Conservation (phyloP, 2,888 invertebrate genomes). For the Napeogenes inachia region DNA sequence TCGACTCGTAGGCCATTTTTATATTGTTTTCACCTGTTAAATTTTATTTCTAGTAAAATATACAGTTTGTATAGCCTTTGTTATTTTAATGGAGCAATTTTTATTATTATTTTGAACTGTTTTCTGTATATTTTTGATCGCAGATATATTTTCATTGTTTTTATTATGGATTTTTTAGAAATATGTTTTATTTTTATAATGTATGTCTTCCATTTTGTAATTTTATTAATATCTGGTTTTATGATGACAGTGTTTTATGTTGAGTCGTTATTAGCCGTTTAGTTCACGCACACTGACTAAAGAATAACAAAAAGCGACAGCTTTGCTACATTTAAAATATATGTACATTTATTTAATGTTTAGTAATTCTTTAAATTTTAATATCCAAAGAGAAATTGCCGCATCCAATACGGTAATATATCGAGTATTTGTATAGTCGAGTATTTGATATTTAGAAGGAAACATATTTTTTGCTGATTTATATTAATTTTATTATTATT, state of each 20-base stretch:
- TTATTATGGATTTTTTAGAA: slow-evolving; percentile 5
- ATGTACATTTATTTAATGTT: slow-evolving; percentile 39
- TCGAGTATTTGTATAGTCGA: slow-evolving; percentile 44
- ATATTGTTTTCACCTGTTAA: slow-evolving; percentile 17
- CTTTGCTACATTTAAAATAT: slow-evolving; percentile 59
- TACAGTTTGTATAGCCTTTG: slow-evolving; percentile 30
- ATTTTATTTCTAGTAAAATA: slow-evolving; percentile 30
- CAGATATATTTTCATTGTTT: slow-evolving; percentile 42
- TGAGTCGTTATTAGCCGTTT: slow-evolving; percentile 41
- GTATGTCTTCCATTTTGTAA: slow-evolving; percentile 58
- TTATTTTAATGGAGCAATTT: slow-evolving; percentile 15
- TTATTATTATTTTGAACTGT: slow-evolving; percentile 34
- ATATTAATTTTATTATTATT: slow-evolving; percentile 33
- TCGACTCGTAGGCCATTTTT: slow-evolving; percentile 22
- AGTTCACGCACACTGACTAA: slow-evolving; percentile 62
- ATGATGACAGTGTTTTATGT: slow-evolving; percentile 40
- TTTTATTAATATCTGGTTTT: slow-evolving; percentile 42
- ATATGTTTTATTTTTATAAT: slow-evolving; percentile 43
- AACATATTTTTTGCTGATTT: slow-evolving; percentile 34
- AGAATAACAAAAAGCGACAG: slow-evolving; percentile 47
- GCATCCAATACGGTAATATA: slow-evolving; percentile 58
- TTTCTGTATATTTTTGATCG: slow-evolving; percentile 71
- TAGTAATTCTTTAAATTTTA: slow-evolving; percentile 65
- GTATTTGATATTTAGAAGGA: slow-evolving; percentile 50
- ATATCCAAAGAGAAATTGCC: slow-evolving; percentile 66